These are phyloP conservation scores for Nicator chloris DNA, from an alignment of 2,113 vertebrate species.

Conservation along the genomic window DNA sequence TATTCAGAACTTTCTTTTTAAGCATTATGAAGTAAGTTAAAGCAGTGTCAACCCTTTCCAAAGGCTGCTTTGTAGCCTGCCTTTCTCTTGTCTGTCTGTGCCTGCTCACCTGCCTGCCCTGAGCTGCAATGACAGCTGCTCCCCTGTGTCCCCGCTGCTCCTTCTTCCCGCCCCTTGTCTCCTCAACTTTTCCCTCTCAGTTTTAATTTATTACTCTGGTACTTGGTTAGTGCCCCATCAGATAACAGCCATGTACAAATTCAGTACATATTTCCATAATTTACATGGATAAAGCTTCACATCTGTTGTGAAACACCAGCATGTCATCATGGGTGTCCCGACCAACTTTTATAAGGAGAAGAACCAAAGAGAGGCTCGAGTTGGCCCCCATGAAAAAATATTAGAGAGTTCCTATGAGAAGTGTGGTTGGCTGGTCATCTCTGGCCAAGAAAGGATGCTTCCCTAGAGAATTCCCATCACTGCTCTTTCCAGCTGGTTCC, in stretches of 20 bases:
- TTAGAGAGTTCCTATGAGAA: not conserved
- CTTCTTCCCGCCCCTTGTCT: not conserved
- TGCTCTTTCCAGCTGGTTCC: not conserved
- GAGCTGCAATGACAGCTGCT: not conserved
- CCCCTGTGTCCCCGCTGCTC: not conserved
- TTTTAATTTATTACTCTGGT: not conserved
- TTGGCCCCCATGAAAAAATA: not conserved
- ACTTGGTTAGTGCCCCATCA: not conserved
- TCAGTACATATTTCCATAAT: not conserved
- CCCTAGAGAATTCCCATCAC: not conserved
- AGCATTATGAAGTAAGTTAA: not conserved
- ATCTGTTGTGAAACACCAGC: not conserved
- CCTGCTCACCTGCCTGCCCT: not conserved
- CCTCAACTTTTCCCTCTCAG: not conserved
- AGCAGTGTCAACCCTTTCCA: not conserved
- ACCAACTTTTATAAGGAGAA: not conserved
- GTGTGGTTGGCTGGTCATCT: accelerated
- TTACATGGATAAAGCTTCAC: not conserved
- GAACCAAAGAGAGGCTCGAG: not conserved
- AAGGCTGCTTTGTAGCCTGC: not conserved
- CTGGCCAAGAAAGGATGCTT: not conserved
- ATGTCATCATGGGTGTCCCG: accelerated
- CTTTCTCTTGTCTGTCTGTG: not conserved
- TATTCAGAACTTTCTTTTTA: not conserved
- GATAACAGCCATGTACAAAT: not conserved